A percentile compares a stretch with the other conserved stretches of the same genome.
Conservation (phyloP, 2,797 vertebrate species). For the Acrossocheilus wenchowensis region DNA sequence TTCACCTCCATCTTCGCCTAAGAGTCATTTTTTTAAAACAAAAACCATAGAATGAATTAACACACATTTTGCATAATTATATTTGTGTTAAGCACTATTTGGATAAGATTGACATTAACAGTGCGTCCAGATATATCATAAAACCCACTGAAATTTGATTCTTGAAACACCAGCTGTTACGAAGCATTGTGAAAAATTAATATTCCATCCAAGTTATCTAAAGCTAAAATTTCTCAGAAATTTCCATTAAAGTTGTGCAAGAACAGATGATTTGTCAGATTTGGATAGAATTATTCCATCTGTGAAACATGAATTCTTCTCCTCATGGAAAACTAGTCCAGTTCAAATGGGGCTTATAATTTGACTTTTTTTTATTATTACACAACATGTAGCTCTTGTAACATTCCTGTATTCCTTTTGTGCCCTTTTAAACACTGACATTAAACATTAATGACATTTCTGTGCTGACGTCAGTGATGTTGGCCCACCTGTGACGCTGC, state of each 20-base stretch:
- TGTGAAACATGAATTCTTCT: neutral
- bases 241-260: neutral
- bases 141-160: neutral
- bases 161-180: neutral
- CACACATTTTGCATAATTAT: neutral
- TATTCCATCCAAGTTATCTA: neutral
- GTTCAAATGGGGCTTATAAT: neutral
- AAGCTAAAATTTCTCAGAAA: neutral
- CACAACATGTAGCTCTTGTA: neutral
- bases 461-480: neutral
- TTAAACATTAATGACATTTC: neutral
- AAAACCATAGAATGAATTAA: neutral
- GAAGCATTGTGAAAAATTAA: neutral
- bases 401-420: neutral
- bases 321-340: neutral
- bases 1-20: conserved; percentile 71
- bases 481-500: conserved; percentile 53
- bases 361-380: neutral
- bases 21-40: neutral
- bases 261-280: neutral
- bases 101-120: neutral
- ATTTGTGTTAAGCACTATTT: neutral
- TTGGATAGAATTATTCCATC: neutral
- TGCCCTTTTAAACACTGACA: neutral
- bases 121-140: neutral